Evolutionary conservation across 2,888 invertebrate genomes (phyloP), one percentile per base, ranked within the genome.

Genomic region (Tipula unca): DNA sequence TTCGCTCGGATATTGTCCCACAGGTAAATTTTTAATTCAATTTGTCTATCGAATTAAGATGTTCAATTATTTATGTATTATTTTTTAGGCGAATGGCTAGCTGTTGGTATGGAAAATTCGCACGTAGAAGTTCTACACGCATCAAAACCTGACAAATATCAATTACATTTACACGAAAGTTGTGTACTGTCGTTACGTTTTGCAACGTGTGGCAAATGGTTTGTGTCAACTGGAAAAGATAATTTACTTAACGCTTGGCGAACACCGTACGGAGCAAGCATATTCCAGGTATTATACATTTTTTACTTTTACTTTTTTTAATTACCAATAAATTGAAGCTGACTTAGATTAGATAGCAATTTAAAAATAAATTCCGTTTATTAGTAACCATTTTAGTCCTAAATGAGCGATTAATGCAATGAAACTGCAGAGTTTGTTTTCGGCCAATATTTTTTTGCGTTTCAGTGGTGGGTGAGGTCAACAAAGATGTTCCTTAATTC

Each of bases 181-280:
- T 99, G 99, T 91, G 99, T 99, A 69, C 93, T 99, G 86, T 98
- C 98, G 87, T 93, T 99, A 87, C 95, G 97, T 90, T 99, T 99
- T 92, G 98, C 99, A 85, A 95, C 96, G 85, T 95, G 96, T 90
- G 99, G 99, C 89, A 99, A 99, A 92, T 99, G 99, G 98, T 99
- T 99, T 92, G 97, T 98, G 87, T 98, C 97, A 87, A 99, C 98
- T n/a, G 98, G 98, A 88, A 99, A 99, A 92, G 99, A 99, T 91
- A 99, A 99, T 92, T 93, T 98, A 89, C 93, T 99, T 86, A 98
- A 99, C 91, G 98, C 98, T 54, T 99, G 99, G 98, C 94, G 98
- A 89, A 98, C 99, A 89, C 99, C 99, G 0, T 98, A 99, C 90
- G 99, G 99, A 87, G 98, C 98, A 88, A 97, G 97, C 89, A 97